These are phyloP conservation scores for Pseudomugil gertrudae DNA, from an alignment of 2,797 vertebrate species.

Conservation along the genomic window DNA sequence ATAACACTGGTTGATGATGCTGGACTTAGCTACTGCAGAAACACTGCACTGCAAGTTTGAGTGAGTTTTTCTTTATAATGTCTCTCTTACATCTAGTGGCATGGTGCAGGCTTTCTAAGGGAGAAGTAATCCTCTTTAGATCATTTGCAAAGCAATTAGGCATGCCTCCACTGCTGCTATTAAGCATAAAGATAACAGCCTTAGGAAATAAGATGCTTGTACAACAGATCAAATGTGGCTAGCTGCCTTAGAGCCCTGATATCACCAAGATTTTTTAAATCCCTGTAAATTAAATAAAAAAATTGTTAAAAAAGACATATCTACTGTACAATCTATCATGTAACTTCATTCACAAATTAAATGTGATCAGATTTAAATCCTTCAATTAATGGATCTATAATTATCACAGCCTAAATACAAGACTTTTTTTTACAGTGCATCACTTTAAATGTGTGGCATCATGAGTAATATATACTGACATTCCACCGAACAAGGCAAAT, in stretches of 20 bases:
- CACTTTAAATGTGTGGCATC: slow-evolving; percentile 62
- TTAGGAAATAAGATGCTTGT: slow-evolving; percentile 79
- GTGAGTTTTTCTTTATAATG: slow-evolving; percentile 54
- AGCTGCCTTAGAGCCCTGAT: slow-evolving; percentile 78
- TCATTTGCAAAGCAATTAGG: slow-evolving; percentile 81
- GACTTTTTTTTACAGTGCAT: slow-evolving; percentile 59
- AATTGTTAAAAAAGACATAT: slow-evolving; percentile 56
- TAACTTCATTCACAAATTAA: slow-evolving; percentile 62
- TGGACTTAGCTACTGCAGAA: slow-evolving; percentile 31
- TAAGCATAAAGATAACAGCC: slow-evolving; percentile 79
- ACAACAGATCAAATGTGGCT: slow-evolving; percentile 74
- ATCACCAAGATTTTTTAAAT: slow-evolving; percentile 74
- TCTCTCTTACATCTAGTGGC: slow-evolving; percentile 70
- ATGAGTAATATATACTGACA: slow-evolving; percentile 63
- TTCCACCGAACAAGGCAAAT: slow-evolving; percentile 67
- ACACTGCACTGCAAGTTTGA: slow-evolving; percentile 52
- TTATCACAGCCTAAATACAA: slow-evolving; percentile 69
- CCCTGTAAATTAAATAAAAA: slow-evolving; percentile 72
- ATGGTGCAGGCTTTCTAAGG: slow-evolving; percentile 60
- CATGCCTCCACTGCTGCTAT: slow-evolving; percentile 76
- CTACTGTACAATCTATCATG: slow-evolving; percentile 62
- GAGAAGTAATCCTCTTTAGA: slow-evolving; percentile 76
- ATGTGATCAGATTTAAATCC: slow-evolving; percentile 63
- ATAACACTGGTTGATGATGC: slow-evolving; percentile 15
- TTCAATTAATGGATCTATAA: slow-evolving; percentile 63